Percentiles rank a stretch among this genome's conserved stretches.
Evolutionary conservation across 2,113 vertebrate genomes (phyloP).

Genomic region (Brachyhypopomus gauderio): DNA sequence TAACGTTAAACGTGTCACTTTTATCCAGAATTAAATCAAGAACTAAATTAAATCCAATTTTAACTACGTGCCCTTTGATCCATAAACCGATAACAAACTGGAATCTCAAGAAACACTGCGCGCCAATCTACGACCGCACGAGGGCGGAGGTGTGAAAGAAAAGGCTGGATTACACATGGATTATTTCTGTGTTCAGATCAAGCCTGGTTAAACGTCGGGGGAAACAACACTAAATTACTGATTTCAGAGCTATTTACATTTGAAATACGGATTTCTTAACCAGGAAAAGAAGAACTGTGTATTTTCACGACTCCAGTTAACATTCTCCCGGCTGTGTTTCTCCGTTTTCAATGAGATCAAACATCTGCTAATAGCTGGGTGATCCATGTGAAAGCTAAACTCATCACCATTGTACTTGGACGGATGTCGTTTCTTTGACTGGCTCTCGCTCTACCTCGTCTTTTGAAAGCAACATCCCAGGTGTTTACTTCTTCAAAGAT

Average conservation of each 20-base stretch:
- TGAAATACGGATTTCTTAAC: not conserved
- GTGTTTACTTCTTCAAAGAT: no score
- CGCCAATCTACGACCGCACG: not conserved
- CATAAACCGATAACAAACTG: not conserved
- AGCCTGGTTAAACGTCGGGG: no score
- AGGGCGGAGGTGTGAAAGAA: no score
- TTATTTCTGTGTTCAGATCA: no score
- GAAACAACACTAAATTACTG: no score
- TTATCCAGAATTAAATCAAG: not conserved
- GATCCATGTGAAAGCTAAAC: slow-evolving; percentile 15
- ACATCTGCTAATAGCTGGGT: slow-evolving; percentile 37
- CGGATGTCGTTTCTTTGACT: slow-evolving; percentile 2
- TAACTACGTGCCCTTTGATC: not conserved
- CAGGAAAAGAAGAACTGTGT: slow-evolving; percentile 1
- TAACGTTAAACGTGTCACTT: not conserved
- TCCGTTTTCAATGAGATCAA: not conserved
- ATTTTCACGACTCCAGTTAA: not conserved
- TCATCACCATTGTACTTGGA: slow-evolving; percentile 21
- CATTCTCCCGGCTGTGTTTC: not conserved
- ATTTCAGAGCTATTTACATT: not conserved
- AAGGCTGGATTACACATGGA: no score
- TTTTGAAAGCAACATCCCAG: not conserved
- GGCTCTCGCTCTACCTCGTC: not conserved
- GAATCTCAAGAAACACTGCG: not conserved
- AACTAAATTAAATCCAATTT: not conserved